These are phyloP conservation scores for Corythoichthys intestinalis DNA, from an alignment of 2,113 vertebrate genomes.

Conservation along the genomic window DNA sequence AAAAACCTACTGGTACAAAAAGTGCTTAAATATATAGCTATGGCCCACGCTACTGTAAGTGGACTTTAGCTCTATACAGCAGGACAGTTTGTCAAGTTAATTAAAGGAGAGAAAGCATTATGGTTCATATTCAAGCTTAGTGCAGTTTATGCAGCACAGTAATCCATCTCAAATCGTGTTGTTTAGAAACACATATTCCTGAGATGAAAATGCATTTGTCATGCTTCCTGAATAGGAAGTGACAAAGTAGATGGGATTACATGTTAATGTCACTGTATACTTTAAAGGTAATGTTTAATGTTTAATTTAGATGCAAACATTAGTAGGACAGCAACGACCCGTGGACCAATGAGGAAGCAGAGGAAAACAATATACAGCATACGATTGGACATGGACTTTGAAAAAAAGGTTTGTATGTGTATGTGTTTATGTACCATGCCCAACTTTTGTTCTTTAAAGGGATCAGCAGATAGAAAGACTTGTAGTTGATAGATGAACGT, in stretches of 20 bases:
- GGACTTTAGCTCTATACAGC: constrained; percentile 10
- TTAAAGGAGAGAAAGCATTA: constrained; percentile 28
- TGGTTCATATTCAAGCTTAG: constrained; percentile 19
- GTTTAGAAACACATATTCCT: neutral
- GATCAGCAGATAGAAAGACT: too few species aligned
- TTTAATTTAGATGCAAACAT: constrained; percentile 51
- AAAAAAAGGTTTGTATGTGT: neutral
- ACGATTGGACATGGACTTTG: constrained; percentile 1
- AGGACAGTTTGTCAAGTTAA: constrained; percentile 15
- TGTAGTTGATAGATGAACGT: too few species aligned
- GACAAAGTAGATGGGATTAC: constrained; percentile 43
- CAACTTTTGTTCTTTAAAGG: constrained; percentile 33
- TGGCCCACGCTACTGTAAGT: constrained; percentile 4
- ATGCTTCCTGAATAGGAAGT: constrained; percentile 11
- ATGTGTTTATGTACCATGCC: neutral
- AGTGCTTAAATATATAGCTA: neutral
- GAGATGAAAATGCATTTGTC: constrained; percentile 12
- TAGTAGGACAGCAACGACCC: constrained; percentile 13
- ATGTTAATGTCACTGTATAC: constrained; percentile 46
- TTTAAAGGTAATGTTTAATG: constrained; percentile 11
- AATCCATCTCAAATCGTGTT: constrained; percentile 4
- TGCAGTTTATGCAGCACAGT: constrained; percentile 12
- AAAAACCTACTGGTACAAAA: neutral
- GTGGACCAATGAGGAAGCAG: constrained; percentile 12
- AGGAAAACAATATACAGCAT: constrained; percentile 16